phyloP scores from a whole-genome alignment of 2,797 vertebrate genomes.

The Sebastes hubbsi region DNA sequence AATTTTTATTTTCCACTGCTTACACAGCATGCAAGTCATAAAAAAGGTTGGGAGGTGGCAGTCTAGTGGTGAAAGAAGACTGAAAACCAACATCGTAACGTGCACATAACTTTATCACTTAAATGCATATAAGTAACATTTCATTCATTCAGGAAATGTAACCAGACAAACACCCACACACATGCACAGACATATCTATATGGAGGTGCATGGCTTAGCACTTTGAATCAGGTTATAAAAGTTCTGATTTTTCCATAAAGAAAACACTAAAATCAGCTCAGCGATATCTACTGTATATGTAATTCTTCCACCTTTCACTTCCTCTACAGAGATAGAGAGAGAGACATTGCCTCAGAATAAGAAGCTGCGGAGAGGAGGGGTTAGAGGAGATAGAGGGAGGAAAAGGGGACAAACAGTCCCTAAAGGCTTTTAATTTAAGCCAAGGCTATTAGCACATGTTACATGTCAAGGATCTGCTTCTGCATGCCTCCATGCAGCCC shows the following conservation, averaged over 20 bases:
- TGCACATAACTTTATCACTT: not conserved
- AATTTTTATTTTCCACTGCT: slow-evolving; percentile 3
- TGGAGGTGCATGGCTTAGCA: not conserved
- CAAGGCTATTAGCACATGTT: slow-evolving; percentile 80
- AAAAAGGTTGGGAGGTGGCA: not conserved
- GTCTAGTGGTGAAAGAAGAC: not conserved
- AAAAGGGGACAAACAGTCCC: slow-evolving; percentile 56
- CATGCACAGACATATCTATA: not conserved
- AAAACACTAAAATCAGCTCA: not conserved
- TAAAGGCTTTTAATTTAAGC: slow-evolving; percentile 79
- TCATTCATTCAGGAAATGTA: slow-evolving; percentile 22
- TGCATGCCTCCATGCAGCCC: slow-evolving; percentile 64
- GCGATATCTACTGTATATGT: not conserved
- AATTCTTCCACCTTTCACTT: slow-evolving; percentile 1
- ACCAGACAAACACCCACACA: slow-evolving; percentile 15
- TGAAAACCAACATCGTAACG: not conserved
- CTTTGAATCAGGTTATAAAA: not conserved
- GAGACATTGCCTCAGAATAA: slow-evolving; percentile 32
- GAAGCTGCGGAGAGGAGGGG: slow-evolving; percentile 19
- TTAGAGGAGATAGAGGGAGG: slow-evolving; percentile 8
- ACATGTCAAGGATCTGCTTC: slow-evolving; percentile 80
- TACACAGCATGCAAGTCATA: slow-evolving; percentile 7
- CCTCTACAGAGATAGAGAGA: slow-evolving; percentile 17
- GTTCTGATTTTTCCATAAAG: not conserved
- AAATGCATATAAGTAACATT: not conserved